Evolutionary conservation across 2,113 vertebrate genomes (phyloP).

Genomic region (Neolamprologus ventralis): DNA sequence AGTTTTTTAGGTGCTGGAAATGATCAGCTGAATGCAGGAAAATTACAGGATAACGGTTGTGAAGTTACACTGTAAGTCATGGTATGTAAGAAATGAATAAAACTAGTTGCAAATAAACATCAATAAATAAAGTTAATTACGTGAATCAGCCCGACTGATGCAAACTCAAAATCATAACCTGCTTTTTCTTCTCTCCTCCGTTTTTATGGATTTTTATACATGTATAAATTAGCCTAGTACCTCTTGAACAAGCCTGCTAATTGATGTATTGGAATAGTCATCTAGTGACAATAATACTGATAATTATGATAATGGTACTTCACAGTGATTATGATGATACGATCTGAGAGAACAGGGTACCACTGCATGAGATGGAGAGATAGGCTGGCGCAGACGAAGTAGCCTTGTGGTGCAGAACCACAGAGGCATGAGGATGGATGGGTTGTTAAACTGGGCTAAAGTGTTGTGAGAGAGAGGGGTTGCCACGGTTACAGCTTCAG

Average conservation of each 20-base stretch:
- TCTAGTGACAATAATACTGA: background rate
- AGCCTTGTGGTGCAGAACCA: slow-evolving; percentile 20
- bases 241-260: background rate
- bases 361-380: background rate
- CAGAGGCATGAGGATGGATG: slow-evolving; percentile 15
- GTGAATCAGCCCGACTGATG: background rate
- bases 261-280: background rate
- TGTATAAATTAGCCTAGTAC: background rate
- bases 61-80: background rate
- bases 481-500: slow-evolving; percentile 62
- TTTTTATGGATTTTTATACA: background rate
- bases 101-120: background rate
- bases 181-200: background rate
- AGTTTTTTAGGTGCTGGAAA: background rate
- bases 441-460: slow-evolving; percentile 35
- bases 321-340: slow-evolving; percentile 6
- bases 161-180: background rate
- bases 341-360: background rate
- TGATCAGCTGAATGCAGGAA: background rate
- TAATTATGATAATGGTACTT: slow-evolving; percentile 27
- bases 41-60: background rate
- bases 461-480: slow-evolving; percentile 35
- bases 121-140: background rate
- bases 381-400: background rate
- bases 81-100: background rate